Base-by-base conservation (phyloP, 2,797 vertebrate genomes). In the Eospalax fontanierii region DNA sequence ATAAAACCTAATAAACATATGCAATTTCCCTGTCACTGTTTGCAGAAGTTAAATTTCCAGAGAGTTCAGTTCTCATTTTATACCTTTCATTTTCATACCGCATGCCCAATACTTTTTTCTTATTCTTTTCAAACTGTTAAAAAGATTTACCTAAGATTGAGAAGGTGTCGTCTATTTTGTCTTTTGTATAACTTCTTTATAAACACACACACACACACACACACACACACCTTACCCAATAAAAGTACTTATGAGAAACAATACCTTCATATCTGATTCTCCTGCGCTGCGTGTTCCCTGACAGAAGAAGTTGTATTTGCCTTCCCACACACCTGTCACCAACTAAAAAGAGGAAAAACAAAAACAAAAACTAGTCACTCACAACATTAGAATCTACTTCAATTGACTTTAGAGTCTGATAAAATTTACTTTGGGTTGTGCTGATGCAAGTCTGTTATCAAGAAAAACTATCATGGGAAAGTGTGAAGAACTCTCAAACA, bases 261-360 rank as follows among this genome's bases (percentile, higher is more conserved):
- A 97, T 99, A 99, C 99, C 99, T 99, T 99, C 95, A 98, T 98
- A 95, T 99, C 99, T 0, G 98, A 98, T 90, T 99, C 99, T 89
- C 98, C 99, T 73, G 98, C 98, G 10, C 99, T 99, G 97, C 98
- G 99, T 0, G 99, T 99, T 97, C 99, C 98, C 98, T 99, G 99
- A 97, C 99, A 99, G 98, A 99, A 99, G 98, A 99, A 99, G 98
- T 98, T 99, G 98, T 99, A 99, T 90, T 98, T 98, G 86, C 99
- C 99, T 92, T 99, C 97, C 99, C 98, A 99, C 75, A 99, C 99
- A 97, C 99, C 98, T 0, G 98, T 98, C 95, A 99, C 98, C 93
- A 99, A 98, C 99, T 99, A 95, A 89, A 92, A 92, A 66, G 92
- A 96, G 96, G 84, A 89, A 84, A 82, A 59, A 59, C 6, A 85